Base-by-base conservation (phyloP, 2,888 invertebrate genomes). In the Ferrisia virgata region DNA sequence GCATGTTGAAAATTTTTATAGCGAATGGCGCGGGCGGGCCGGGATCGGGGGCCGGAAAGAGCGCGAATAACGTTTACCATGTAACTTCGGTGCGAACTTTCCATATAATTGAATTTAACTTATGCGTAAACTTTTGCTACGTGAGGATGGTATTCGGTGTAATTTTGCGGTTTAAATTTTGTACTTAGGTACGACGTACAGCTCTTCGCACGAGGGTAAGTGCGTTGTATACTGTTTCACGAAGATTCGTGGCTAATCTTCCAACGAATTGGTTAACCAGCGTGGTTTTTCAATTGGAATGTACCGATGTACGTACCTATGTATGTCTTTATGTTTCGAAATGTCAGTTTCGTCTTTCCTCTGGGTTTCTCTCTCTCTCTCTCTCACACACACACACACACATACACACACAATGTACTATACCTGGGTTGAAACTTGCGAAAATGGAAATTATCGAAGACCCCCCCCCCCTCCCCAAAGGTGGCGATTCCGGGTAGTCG, bases 91-190 rank as follows among this genome's bases (percentile, higher is more conserved):
- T 13, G 28, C 28, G 33, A 72, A 72, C 25, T 33, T 72, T 72
- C 33, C 33, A n/a, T 72, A 72, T 72, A 72, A 72, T 72, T 72
- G 72, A 72, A 72, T 72, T 72, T 72, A 72, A 72, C 31, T 33
- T 72, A 72, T 72, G 72, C 28, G 72, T 31, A 33, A 72, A 72
- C 31, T 72, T 72, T 72, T 33, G 8, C 58, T 11, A 43, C 47
- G 13, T 13, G n/a, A 58, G 25, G 58, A 9, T 43, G 43, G 43
- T 36, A 8, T 36, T 47, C n/a, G 11, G 2, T 2, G 47, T 47
- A 47, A 47, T 47, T 64, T 64, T 64, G 22, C 9, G 64, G 64
- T 3, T 3, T 9, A 11, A 64, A 13, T 64, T 64, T 64, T 64
- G n/a, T n/a, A n/a, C n/a, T 25, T 13, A 13, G 5, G 28, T 28